Conservation (phyloP, 2,888 invertebrate genomes). For the Brassicogethes aeneus region DNA sequence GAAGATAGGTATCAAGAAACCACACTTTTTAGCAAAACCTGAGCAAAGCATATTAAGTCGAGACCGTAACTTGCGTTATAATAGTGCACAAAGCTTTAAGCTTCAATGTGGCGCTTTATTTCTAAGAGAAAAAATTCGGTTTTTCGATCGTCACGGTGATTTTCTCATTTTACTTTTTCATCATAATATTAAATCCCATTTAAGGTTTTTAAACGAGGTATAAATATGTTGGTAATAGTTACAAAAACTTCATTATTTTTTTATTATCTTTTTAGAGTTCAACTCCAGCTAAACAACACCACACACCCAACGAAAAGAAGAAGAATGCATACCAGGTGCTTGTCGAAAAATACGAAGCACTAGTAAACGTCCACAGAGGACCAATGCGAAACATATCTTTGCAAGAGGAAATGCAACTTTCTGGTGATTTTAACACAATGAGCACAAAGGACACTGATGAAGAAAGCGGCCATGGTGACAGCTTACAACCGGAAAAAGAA, state of each 20-base stretch:
- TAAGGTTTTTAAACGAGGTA: too few relatives aligned
- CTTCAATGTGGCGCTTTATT: too few relatives aligned
- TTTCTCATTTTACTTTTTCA: too few relatives aligned
- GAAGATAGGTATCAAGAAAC: too few relatives aligned
- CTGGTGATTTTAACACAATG: conserved; percentile 61
- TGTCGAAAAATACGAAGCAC: conserved; percentile 78
- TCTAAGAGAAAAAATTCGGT: too few relatives aligned
- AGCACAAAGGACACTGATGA: conserved; percentile 54
- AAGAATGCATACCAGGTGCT: conserved; percentile 69
- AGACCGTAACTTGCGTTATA: too few relatives aligned
- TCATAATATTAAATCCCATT: too few relatives aligned
- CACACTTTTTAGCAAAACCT: too few relatives aligned
- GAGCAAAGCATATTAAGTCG: too few relatives aligned
- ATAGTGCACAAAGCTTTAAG: too few relatives aligned
- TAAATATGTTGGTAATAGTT: too few relatives aligned
- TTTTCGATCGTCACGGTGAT: too few relatives aligned
- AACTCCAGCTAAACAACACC: conserved; percentile 5
- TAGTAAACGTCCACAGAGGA: conserved; percentile 65
- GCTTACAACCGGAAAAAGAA: conserved; percentile 34
- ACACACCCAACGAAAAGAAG: conserved; percentile 33
- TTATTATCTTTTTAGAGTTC: neutral
- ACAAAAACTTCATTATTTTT: neutral
- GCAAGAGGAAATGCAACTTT: conserved; percentile 68
- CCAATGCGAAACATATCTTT: conserved; percentile 48
- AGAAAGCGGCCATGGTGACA: conserved; percentile 53